Evolutionary conservation across 2,888 invertebrate genomes (phyloP), one percentile per base, ranked within the genome.

Genomic region (Pocota personata): DNA sequence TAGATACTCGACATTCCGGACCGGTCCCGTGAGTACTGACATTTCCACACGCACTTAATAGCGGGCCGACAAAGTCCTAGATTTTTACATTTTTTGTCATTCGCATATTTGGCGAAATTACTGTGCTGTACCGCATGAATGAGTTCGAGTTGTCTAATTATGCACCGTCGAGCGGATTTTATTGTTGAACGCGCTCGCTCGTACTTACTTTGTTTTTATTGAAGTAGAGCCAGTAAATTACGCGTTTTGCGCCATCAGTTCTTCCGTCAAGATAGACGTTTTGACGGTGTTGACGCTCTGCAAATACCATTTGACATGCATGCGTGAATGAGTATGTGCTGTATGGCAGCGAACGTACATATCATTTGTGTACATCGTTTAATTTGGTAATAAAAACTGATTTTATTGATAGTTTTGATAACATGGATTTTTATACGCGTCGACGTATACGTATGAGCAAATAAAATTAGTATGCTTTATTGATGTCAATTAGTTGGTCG

Each of bases 361-460:
- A 82, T 77, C 60, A 82, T 82, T 86, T 82, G 86, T 82, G 76
- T 82, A 86, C 82, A 77, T 72, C 76, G 50, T 82, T 86, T 86
- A 76, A 86, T 82, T 86, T 62, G 76, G 76, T 46, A 77, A 77
- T 86, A 86, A 86, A 86, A 76, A 60, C 48, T 16, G 66, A 82
- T 86, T 86, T 86, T 82, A 82, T 86, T 64, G 86, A 86, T 86
- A 86, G 86, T 86, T 86, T 86, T 86, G 86, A 86, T 82, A 77
- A 77, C 76, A 52, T 43, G 76, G 71, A 86, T 86, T 82, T 82
- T 58, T 58, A 72, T 76, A 72, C n/a, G 48, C 55, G 57, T 60
- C 60, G 21, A 32, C 35, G 46, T 10, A 72, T 40, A 19, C 21
- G 35, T 57, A 75, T 72, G 76, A 82, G 76, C 55, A 72, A 82